These are phyloP conservation scores for Holacanthus passer DNA, from an alignment of 2,113 vertebrate species.

Conservation along the genomic window DNA sequence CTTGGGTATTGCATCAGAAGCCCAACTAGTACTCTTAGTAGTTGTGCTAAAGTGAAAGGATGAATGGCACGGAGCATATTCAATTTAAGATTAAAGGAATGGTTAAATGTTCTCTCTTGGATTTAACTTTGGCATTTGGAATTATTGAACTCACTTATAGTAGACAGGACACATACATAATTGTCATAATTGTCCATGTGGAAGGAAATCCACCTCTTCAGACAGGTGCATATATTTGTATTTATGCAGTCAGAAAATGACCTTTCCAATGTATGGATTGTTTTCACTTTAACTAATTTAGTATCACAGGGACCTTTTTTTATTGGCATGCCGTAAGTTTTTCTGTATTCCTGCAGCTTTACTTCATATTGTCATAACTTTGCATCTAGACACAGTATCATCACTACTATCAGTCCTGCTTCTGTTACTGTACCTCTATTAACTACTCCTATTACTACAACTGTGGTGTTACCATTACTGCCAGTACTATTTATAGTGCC, in stretches of 20 bases:
- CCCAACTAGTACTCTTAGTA: constrained; percentile 74
- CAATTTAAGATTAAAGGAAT: not conserved
- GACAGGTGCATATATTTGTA: no score
- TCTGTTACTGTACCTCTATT: not conserved
- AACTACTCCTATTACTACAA: constrained; percentile 13
- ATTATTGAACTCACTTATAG: not conserved
- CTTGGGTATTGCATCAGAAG: constrained; percentile 85
- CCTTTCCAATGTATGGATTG: not conserved
- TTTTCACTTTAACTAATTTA: not conserved
- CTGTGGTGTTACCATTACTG: constrained; percentile 19
- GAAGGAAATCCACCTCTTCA: no score
- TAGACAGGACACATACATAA: not conserved
- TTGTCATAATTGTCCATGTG: not conserved
- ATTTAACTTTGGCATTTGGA: no score
- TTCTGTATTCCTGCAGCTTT: not conserved
- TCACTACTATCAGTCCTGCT: not conserved
- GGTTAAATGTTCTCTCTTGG: not conserved
- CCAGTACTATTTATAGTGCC: constrained; percentile 13
- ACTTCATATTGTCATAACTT: not conserved
- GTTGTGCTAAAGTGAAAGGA: not conserved
- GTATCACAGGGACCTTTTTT: not conserved
- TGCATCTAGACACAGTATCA: not conserved
- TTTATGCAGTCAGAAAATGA: not conserved
- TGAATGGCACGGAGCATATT: not conserved
- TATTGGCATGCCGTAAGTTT: not conserved